Conservation (phyloP, 2,113 vertebrate genomes). For the Macaca mulatta region DNA sequence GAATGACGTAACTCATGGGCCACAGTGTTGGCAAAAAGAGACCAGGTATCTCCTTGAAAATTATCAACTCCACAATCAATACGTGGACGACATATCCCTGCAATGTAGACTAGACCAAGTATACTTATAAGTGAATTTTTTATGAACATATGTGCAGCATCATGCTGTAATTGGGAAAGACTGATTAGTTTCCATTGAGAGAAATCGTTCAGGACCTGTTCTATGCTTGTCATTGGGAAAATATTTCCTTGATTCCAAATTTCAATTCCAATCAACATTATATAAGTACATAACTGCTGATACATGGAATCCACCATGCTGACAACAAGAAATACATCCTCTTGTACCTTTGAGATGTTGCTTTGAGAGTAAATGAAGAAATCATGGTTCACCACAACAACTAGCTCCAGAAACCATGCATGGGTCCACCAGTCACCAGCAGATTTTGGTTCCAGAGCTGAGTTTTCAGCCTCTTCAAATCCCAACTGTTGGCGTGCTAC, state of each 20-base stretch:
- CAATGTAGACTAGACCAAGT: constrained; percentile 66
- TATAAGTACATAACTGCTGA: constrained; percentile 33
- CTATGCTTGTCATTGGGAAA: constrained; percentile 48
- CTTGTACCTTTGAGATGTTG: constrained; percentile 57
- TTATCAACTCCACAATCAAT: constrained; percentile 61
- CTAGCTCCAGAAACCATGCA: constrained; percentile 61
- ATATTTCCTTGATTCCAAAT: constrained; percentile 68
- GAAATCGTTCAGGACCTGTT: constrained; percentile 56
- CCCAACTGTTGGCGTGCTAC: not conserved
- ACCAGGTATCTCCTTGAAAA: constrained; percentile 51
- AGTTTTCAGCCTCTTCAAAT: not conserved
- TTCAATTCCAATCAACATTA: constrained; percentile 65
- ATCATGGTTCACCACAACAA: constrained; percentile 53
- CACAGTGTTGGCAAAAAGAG: constrained; percentile 66
- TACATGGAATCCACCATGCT: constrained; percentile 72
- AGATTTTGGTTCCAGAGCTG: not conserved
- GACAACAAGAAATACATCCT: constrained; percentile 59
- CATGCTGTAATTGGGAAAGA: constrained; percentile 58
- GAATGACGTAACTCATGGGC: constrained; percentile 71
- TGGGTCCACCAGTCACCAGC: not conserved
- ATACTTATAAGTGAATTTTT: constrained; percentile 29
- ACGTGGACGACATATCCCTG: constrained; percentile 57
- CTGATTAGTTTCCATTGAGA: constrained; percentile 58
- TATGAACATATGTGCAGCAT: constrained; percentile 72
- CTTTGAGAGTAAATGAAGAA: constrained; percentile 55